Evolutionary conservation across 2,797 vertebrate species (phyloP).

Genomic region (Nannoperca australis): DNA sequence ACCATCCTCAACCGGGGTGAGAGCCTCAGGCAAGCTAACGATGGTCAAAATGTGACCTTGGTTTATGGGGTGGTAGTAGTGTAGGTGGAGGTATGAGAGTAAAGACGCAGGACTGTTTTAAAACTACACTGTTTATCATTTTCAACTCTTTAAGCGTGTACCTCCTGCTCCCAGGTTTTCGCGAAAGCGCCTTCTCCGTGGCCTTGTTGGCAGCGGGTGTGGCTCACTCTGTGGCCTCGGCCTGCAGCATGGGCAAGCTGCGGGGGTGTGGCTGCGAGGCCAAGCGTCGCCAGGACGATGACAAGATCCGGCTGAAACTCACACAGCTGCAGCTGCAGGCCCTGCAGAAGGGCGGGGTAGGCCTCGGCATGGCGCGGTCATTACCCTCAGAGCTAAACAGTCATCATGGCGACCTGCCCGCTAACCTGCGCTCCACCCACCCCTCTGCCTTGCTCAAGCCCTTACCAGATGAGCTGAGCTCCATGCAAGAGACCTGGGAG

Average conservation of each 20-base stretch:
- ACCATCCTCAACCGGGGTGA: slow-evolving; percentile 92
- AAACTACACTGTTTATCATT: slow-evolving; percentile 1
- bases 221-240: slow-evolving; percentile 93
- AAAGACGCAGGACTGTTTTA: slow-evolving; percentile 2
- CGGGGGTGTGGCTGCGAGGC: slow-evolving; percentile 91
- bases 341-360: slow-evolving; percentile 87
- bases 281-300: slow-evolving; percentile 89
- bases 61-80: background rate
- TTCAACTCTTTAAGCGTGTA: slow-evolving; percentile 21
- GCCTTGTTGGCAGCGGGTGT: slow-evolving; percentile 94
- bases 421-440: slow-evolving; percentile 79
- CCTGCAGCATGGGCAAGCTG: slow-evolving; percentile 95
- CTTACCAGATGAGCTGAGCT: slow-evolving; percentile 82
- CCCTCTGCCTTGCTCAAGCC: slow-evolving; percentile 81
- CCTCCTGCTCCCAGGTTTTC: slow-evolving; percentile 85
- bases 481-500: slow-evolving; percentile 93
- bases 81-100: background rate
- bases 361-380: slow-evolving; percentile 69
- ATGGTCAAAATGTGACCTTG: slow-evolving; percentile 27
- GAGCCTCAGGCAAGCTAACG: slow-evolving; percentile 45
- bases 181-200: slow-evolving; percentile 93
- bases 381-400: slow-evolving; percentile 76
- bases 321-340: slow-evolving; percentile 92
- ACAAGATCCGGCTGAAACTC: slow-evolving; percentile 91
- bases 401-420: slow-evolving; percentile 78